These are phyloP conservation scores for Aplochiton taeniatus DNA, from an alignment of 2,797 vertebrate species.

Conservation along the genomic window DNA sequence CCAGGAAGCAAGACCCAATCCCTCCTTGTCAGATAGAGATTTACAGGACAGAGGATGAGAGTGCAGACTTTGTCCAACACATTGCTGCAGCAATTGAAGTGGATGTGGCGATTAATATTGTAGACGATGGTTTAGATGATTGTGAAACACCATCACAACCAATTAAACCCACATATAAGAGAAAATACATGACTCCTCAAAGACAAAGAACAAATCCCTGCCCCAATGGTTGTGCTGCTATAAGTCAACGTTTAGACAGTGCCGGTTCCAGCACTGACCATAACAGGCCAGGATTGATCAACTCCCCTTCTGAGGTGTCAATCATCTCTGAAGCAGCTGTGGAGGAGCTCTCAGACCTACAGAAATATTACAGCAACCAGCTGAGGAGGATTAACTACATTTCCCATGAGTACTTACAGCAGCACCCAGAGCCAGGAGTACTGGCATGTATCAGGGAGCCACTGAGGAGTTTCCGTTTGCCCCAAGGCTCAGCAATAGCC, in stretches of 20 bases:
- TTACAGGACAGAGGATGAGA: conserved; percentile 21
- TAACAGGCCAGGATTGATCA: conserved; percentile 13
- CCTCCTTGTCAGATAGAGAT: conserved; percentile 12
- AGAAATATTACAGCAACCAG: conserved; percentile 72
- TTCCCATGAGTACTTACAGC: conserved; percentile 73
- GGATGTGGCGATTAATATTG: conserved; percentile 55
- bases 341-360: conserved; percentile 72
- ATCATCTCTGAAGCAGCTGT: conserved; percentile 70
- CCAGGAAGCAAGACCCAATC: conserved; percentile 36
- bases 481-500: conserved; percentile 49
- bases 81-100: conserved; percentile 46
- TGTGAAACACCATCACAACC: conserved; percentile 8
- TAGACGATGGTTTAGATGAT: conserved; percentile 4
- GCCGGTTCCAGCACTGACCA: neutral
- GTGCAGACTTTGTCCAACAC: conserved; percentile 17
- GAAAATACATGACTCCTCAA: conserved; percentile 45
- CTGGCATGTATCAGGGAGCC: conserved; percentile 72
- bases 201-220: conserved; percentile 32
- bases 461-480: conserved; percentile 67
- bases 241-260: neutral
- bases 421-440: conserved; percentile 51
- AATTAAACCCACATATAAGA: conserved; percentile 39
- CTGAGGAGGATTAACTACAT: conserved; percentile 73
- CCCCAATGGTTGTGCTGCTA: neutral
- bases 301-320: conserved; percentile 66